Base-by-base conservation (phyloP, 1,140 invertebrate species). In the Microplitis demolitor region DNA sequence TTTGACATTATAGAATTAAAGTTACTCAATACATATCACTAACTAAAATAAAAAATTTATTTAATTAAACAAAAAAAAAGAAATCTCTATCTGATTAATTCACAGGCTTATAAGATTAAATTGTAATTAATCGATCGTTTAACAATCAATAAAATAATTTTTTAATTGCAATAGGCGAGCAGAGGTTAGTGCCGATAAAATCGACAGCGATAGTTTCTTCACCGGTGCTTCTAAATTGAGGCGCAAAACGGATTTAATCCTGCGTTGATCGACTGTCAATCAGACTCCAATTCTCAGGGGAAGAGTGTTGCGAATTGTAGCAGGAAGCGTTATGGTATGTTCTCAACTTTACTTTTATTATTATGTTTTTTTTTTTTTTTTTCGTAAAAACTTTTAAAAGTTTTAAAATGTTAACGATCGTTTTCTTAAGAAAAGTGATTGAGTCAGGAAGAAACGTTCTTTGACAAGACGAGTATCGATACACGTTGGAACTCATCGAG, bases 231-330 rank as follows among this genome's bases (percentile, higher is more conserved):
- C 39, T 6, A 45, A 45, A 45, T 8, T 11, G 6, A 6, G 6
- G 39, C 6, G 39, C 39, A 45, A 45, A 45, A 45, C 39, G 39
- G 39, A 45, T 45, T 45, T 45, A 9, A 45, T 45, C 11, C 39
- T 45, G 39, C 39, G 39, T 45, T 45, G 24, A 58, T 24, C 24
- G 56, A 58, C 24, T 0, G 9, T 24, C 56, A 16, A 58, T 58
- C 14, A 58, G 56, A 58, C 14, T 24, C 24, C 56, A 58, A 58
- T 58, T 54, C 56, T 31, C 56, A 9, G 24, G 56, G 56, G 56
- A 58, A 58, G 56, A 58, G 56, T 58, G 56, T 58, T 58, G 56
- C 56, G 56, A 58, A 58, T 58, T 58, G 16, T 8, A 45, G 16
- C 56, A 58, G 56, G 56, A 58, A 58, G 56, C 56, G 24, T 58